Conservation (phyloP, 2,113 vertebrate species). For the Centropus bengalensis region DNA sequence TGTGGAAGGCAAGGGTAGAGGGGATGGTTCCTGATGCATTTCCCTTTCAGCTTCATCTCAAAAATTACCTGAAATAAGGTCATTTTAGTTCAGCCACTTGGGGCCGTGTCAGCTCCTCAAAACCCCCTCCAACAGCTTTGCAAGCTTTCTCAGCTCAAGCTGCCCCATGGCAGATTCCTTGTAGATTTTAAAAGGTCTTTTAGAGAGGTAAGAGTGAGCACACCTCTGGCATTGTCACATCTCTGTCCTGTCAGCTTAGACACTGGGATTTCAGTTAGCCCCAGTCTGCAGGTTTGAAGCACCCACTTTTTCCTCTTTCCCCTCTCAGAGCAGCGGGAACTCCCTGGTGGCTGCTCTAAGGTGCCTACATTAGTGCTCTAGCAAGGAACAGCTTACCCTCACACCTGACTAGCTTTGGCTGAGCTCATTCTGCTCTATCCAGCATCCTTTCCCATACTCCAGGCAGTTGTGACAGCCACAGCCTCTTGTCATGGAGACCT, state of each 20-base stretch:
- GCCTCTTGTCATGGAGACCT: rapidly evolving
- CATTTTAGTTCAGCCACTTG: rapidly evolving
- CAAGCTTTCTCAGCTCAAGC: not conserved
- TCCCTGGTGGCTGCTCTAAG: rapidly evolving
- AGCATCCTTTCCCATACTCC: not conserved
- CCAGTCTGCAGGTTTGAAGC: not conserved
- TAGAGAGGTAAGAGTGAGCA: not conserved
- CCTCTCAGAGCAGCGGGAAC: not conserved
- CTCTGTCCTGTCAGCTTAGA: not conserved
- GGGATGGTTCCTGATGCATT: rapidly evolving
- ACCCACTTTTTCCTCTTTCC: not conserved
- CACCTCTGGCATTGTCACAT: rapidly evolving
- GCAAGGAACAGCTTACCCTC: not conserved
- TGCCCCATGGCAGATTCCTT: not conserved
- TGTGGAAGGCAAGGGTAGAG: rapidly evolving
- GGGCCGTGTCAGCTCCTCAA: not conserved
- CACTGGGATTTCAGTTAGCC: not conserved
- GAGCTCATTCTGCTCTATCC: rapidly evolving
- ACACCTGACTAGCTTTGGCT: not conserved
- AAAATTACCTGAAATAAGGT: not conserved
- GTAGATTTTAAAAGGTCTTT: not conserved
- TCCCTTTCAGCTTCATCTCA: not conserved
- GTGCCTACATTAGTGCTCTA: rapidly evolving
- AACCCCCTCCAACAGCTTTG: not conserved
- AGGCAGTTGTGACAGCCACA: not conserved